Conservation (phyloP, 2,888 invertebrate species). For the Spodoptera picta region DNA sequence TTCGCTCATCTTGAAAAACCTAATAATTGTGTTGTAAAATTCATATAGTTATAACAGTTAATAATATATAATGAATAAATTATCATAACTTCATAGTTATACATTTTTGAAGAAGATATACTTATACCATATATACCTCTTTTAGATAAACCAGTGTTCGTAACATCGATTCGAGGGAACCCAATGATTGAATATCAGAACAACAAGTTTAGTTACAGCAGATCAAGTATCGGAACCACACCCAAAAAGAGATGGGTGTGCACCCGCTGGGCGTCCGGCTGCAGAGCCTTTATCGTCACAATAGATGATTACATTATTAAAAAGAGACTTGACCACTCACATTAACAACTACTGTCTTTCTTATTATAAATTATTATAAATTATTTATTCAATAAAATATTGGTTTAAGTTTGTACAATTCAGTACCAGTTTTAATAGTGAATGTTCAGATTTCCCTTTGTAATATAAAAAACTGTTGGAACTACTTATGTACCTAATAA, state of each 20-base stretch:
- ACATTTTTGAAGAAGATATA: too few species aligned
- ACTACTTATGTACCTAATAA: too few species aligned
- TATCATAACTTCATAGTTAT: neutral
- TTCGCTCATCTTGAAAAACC: too few species aligned
- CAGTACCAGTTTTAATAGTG: too few species aligned
- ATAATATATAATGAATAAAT: too few species aligned
- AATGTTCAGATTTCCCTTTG: too few species aligned
- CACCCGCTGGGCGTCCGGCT: constrained; percentile 57
- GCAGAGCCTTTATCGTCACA: constrained; percentile 62
- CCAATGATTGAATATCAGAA: constrained; percentile 61
- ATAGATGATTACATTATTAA: constrained; percentile 15
- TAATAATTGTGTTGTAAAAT: too few species aligned
- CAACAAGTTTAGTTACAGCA: constrained; percentile 62
- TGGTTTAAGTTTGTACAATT: too few species aligned
- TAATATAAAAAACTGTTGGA: too few species aligned
- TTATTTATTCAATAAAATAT: too few species aligned
- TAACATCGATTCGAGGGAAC: constrained; percentile 60
- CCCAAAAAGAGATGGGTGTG: constrained; percentile 65
- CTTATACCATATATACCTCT: neutral
- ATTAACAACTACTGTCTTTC: constrained; percentile 27
- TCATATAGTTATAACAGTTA: too few species aligned
- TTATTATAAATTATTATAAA: too few species aligned
- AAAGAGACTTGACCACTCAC: constrained; percentile 50
- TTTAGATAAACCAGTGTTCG: constrained; percentile 50
- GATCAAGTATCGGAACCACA: constrained; percentile 36